Percentiles rank a stretch among this genome's conserved stretches.
Evolutionary conservation across 2,797 vertebrate genomes (phyloP).

Genomic region (Rhyacichthys aspro): DNA sequence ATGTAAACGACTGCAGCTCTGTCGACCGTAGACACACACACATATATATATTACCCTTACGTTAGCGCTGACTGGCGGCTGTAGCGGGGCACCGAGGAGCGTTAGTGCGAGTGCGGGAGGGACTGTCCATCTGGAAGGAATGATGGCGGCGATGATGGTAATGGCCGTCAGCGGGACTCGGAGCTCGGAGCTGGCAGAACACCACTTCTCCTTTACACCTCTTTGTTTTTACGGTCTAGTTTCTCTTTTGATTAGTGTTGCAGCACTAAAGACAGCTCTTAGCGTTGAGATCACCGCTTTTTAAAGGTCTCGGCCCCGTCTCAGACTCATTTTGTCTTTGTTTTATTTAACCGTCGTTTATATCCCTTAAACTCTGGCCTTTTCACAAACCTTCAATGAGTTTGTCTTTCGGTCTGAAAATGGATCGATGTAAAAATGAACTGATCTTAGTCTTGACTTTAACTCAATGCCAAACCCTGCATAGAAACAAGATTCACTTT

Average conservation of each 20-base stretch:
- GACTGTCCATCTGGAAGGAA: slow-evolving; percentile 43
- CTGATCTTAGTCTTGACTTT: no score
- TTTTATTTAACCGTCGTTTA: no score
- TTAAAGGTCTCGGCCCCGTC: background rate
- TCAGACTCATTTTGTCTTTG: slow-evolving; percentile 6
- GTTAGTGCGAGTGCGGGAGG: background rate
- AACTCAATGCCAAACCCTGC: no score
- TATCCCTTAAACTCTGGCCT: no score
- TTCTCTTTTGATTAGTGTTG: no score
- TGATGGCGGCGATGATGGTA: slow-evolving; percentile 22
- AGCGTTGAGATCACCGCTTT: no score
- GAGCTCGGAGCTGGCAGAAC: slow-evolving; percentile 17
- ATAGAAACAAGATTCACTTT: no score
- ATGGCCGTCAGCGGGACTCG: slow-evolving; percentile 24
- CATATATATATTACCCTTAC: background rate
- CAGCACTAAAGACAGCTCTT: no score
- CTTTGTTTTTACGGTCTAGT: background rate
- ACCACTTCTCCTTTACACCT: slow-evolving; percentile 2
- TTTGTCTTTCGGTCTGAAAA: no score
- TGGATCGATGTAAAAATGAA: no score
- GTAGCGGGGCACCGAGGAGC: slow-evolving; percentile 1
- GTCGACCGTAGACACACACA: background rate
- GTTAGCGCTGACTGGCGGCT: slow-evolving; percentile 3
- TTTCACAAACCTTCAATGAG: no score
- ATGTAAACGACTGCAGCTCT: slow-evolving; percentile 40